Percentiles rank a stretch among this genome's conserved stretches.
These are phyloP conservation scores for Corynorhinus townsendii DNA, from an alignment of 2,113 vertebrate species.

Conservation along the genomic window DNA sequence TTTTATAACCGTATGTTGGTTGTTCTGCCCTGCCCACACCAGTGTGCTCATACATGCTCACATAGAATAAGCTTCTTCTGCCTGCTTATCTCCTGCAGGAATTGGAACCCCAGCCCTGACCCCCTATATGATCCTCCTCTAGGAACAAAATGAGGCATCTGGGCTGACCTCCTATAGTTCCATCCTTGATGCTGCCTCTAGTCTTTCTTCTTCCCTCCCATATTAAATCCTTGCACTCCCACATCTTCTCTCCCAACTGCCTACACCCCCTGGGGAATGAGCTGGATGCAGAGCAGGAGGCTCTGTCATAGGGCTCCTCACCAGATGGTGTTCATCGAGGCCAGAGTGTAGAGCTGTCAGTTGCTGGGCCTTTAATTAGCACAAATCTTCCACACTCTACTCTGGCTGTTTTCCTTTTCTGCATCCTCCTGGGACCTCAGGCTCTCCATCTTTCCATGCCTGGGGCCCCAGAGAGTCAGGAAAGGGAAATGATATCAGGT, in stretches of 20 bases:
- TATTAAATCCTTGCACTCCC: neutral
- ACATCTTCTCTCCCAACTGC: neutral
- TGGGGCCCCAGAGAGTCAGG: constrained; percentile 33
- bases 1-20: constrained; percentile 28
- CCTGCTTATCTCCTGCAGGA: constrained; percentile 46
- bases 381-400: constrained; percentile 19
- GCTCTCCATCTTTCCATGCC: constrained; percentile 50
- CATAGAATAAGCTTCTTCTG: constrained; percentile 18
- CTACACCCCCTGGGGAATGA: neutral
- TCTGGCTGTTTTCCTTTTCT: constrained; percentile 53
- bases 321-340: constrained; percentile 48
- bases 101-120: neutral
- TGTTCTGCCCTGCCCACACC: neutral
- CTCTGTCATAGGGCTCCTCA: neutral
- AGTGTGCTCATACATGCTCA: neutral
- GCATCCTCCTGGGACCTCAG: constrained; percentile 37
- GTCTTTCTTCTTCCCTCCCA: neutral
- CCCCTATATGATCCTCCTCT: neutral
- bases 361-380: constrained; percentile 61
- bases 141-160: constrained; percentile 4
- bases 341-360: constrained; percentile 1
- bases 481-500: constrained; percentile 46
- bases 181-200: neutral
- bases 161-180: neutral
- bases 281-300: neutral